Evolutionary conservation across 2,888 invertebrate genomes (phyloP).

Genomic region (Apodemia zela): DNA sequence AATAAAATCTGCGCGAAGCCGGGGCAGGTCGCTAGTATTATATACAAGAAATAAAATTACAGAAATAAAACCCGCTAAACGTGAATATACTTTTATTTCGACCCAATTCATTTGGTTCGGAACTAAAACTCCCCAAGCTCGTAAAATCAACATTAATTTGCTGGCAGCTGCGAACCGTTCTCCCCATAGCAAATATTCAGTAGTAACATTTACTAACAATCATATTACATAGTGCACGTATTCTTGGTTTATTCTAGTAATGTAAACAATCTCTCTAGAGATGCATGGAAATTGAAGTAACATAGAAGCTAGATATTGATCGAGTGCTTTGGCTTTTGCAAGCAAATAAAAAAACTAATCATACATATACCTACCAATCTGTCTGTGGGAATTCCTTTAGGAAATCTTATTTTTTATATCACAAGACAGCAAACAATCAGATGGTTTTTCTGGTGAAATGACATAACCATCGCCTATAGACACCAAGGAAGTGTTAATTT

Average conservation of each 20-base stretch:
- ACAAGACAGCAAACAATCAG: too few relatives aligned
- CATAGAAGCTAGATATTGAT: background rate
- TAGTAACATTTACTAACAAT: conserved; percentile 30
- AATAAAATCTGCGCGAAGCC: too few relatives aligned
- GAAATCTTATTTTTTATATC: background rate
- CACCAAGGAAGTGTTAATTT: too few relatives aligned
- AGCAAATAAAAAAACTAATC: too few relatives aligned
- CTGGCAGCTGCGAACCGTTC: conserved; percentile 25
- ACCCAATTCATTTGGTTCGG: conserved; percentile 11
- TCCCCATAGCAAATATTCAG: conserved; percentile 29
- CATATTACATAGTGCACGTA: conserved; percentile 21
- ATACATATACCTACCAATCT: background rate
- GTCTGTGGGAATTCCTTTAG: background rate
- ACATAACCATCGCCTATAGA: too few relatives aligned
- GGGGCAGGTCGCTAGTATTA: too few relatives aligned
- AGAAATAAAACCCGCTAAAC: background rate
- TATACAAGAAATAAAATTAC: too few relatives aligned
- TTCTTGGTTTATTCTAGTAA: conserved; percentile 1
- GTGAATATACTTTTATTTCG: conserved; percentile 6
- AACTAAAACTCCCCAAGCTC: conserved; percentile 16
- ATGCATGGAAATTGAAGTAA: too few relatives aligned
- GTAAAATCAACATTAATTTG: conserved; percentile 29
- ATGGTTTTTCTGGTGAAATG: too few relatives aligned
- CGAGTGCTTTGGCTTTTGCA: background rate
- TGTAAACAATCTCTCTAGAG: background rate